Percentiles rank a stretch among this genome's conserved stretches.
These are phyloP conservation scores for Nephrotoma guestfalica DNA, from an alignment of 2,888 invertebrate genomes.

Conservation along the genomic window DNA sequence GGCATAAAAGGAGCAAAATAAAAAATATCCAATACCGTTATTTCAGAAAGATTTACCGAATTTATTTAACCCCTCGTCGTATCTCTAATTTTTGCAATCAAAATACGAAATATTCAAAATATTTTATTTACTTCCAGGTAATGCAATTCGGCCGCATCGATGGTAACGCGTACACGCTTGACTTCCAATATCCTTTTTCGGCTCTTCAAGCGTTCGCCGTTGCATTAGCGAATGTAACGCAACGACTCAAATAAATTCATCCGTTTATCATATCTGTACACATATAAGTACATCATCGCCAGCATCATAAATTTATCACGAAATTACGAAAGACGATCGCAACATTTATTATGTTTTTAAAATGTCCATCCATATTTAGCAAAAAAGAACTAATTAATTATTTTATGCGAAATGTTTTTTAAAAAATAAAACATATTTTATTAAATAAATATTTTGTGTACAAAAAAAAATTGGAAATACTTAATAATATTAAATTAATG, in stretches of 20 bases:
- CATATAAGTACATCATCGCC: not conserved
- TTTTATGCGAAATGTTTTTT: not conserved
- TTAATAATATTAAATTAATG: not conserved
- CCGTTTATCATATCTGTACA: not conserved
- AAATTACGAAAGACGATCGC: not conserved
- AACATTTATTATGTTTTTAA: not conserved
- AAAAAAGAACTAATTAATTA: not conserved
- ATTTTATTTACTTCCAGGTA: slow-evolving; percentile 46
- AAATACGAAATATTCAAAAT: not conserved
- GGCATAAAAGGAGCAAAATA: no score
- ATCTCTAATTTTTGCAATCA: no score
- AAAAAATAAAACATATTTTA: not conserved
- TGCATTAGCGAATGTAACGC: slow-evolving; percentile 49
- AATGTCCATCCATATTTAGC: not conserved
- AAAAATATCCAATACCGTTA: no score
- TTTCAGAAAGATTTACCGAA: no score
- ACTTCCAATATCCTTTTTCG: slow-evolving; percentile 97
- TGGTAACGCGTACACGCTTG: slow-evolving; percentile 95
- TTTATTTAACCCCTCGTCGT: no score
- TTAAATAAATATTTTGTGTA: not conserved
- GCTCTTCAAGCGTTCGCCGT: slow-evolving; percentile 98
- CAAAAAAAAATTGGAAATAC: not conserved
- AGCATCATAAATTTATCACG: no score
- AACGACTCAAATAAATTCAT: slow-evolving; percentile 29
- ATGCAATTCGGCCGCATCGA: slow-evolving; percentile 99